phyloP scores from a whole-genome alignment of 2,797 vertebrate genomes.

The Corythornis leucogaster region DNA sequence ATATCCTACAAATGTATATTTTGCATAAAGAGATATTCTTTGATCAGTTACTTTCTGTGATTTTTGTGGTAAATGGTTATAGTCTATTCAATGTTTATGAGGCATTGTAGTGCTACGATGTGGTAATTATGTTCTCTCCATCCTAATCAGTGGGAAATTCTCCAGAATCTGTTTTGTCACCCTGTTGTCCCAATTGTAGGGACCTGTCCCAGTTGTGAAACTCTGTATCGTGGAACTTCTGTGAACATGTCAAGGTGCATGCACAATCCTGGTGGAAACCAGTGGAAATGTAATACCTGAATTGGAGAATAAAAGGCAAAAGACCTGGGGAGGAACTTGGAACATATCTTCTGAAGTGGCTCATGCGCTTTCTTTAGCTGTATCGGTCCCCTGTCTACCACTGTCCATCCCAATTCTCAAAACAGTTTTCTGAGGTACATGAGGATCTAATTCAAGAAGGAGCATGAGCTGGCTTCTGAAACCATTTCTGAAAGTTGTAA shows the following conservation, averaged over 20 bases:
- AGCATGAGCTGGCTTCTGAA: background rate
- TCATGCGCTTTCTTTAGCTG: constrained; percentile 60
- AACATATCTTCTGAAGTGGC: constrained; percentile 69
- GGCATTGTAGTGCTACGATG: constrained; percentile 82
- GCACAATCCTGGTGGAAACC: constrained; percentile 76
- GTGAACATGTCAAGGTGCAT: constrained; percentile 91
- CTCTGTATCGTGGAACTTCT: constrained; percentile 87
- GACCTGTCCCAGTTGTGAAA: constrained; percentile 79
- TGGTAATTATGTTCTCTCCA: constrained; percentile 82
- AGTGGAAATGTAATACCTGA: constrained; percentile 80
- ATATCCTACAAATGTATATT: constrained; percentile 83
- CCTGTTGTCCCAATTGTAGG: constrained; percentile 78
- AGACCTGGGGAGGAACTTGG: constrained; percentile 73
- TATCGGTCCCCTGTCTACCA: background rate
- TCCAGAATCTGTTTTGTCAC: constrained; percentile 83
- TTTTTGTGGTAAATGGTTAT: constrained; percentile 84
- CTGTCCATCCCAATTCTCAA: background rate
- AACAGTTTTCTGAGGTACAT: background rate
- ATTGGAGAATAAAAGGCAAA: constrained; percentile 81
- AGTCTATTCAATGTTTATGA: constrained; percentile 81
- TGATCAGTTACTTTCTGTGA: constrained; percentile 87
- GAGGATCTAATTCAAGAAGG: background rate
- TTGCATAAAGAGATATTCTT: constrained; percentile 85
- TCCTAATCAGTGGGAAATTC: constrained; percentile 80
- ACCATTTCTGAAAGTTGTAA: background rate